phyloP scores from a whole-genome alignment of 2,113 vertebrate genomes.

The Atlantisia rogersi region DNA sequence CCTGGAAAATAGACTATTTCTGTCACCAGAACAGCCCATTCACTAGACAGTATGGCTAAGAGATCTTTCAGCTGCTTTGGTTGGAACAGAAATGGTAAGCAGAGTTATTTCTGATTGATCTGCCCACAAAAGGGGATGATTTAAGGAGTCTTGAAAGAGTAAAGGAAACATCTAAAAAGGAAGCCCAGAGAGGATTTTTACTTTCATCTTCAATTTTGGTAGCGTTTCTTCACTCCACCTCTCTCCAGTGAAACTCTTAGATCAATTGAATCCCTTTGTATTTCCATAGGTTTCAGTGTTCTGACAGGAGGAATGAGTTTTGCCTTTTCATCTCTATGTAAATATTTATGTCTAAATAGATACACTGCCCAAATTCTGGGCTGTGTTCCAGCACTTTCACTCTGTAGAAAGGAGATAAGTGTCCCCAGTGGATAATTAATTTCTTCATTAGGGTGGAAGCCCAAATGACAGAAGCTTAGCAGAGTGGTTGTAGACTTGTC shows the following conservation, averaged over 20 bases:
- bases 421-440: background rate
- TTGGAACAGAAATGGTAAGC: background rate
- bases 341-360: slow-evolving; percentile 62
- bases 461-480: background rate
- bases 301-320: slow-evolving; percentile 5
- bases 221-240: slow-evolving; percentile 30
- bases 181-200: slow-evolving; percentile 31
- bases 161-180: slow-evolving; percentile 13
- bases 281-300: background rate
- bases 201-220: slow-evolving; percentile 46
- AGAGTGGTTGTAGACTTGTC: background rate
- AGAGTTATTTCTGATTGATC: background rate
- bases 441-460: background rate
- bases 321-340: slow-evolving; percentile 42
- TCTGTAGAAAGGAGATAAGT: background rate
- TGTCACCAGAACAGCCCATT: background rate
- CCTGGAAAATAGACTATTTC: background rate
- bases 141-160: slow-evolving; percentile 37
- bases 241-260: slow-evolving; percentile 5
- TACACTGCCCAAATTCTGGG: slow-evolving; percentile 26
- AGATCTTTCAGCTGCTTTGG: background rate
- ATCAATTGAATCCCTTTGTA: background rate
- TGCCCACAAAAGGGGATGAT: background rate
- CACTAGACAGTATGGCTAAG: background rate
- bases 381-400: background rate